Evolutionary conservation across 2,797 vertebrate species (phyloP).

Genomic region (Bradypus variegatus): DNA sequence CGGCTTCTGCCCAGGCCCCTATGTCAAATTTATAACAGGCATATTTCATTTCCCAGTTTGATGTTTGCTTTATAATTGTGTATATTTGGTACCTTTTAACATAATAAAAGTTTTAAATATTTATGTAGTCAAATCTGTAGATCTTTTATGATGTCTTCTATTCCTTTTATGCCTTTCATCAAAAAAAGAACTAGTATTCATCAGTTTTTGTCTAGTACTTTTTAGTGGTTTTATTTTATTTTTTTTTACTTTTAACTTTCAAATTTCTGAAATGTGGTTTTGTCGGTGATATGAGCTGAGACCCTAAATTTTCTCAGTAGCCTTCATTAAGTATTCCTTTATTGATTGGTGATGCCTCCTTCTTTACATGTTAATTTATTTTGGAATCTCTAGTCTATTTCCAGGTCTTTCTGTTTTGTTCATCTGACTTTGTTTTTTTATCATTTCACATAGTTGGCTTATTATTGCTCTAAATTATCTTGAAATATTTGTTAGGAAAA

Average conservation of each 20-base stretch:
- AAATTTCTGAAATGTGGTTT: neutral
- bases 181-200: neutral
- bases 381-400: neutral
- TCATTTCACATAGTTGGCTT: neutral
- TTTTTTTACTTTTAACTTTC: neutral
- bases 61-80: neutral
- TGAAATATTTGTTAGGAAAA: neutral
- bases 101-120: neutral
- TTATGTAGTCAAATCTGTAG: neutral
- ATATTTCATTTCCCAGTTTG: neutral
- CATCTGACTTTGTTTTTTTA: neutral
- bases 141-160: neutral
- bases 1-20: too few species aligned
- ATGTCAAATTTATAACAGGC: neutral
- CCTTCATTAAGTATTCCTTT: neutral
- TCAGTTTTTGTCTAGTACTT: neutral
- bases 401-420: neutral
- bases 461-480: neutral
- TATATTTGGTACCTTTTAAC: neutral
- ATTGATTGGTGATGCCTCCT: neutral
- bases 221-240: neutral
- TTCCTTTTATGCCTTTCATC: neutral
- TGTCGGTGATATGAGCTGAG: neutral
- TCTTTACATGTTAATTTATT: neutral
- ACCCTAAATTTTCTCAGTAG: neutral